phyloP scores from a whole-genome alignment of 2,797 vertebrate species.

The Syndactyla subalaris region DNA sequence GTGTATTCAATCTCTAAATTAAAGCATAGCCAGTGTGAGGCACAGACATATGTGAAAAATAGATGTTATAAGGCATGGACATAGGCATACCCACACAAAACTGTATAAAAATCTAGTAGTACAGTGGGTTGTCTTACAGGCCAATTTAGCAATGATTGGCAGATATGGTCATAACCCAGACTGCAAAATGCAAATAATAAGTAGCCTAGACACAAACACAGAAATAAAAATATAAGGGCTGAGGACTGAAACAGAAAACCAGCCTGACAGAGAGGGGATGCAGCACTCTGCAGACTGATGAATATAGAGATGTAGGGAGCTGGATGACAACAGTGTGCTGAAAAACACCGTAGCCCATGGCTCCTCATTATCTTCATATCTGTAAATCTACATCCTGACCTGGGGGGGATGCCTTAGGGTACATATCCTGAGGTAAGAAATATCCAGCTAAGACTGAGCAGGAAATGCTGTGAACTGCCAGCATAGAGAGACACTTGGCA shows the following conservation, averaged over 20 bases:
- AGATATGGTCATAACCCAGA: not conserved
- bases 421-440: constrained; percentile 12
- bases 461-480: not conserved
- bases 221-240: not conserved
- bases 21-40: not conserved
- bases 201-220: not conserved
- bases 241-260: not conserved
- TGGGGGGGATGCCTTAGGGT: constrained; percentile 32
- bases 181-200: not conserved
- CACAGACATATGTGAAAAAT: not conserved
- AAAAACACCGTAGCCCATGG: not conserved
- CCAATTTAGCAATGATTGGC: not conserved
- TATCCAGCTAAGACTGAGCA: not conserved
- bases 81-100: not conserved
- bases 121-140: not conserved
- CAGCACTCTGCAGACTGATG: not conserved
- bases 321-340: not conserved
- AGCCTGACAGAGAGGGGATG: not conserved
- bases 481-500: not conserved
- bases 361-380: constrained; percentile 40
- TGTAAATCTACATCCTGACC: constrained; percentile 19
- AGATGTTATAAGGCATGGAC: not conserved
- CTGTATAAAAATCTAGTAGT: not conserved
- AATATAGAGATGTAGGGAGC: constrained; percentile 15
- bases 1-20: not conserved